phyloP scores from a whole-genome alignment of 2,888 invertebrate species.

The Clostera curtula region DNA sequence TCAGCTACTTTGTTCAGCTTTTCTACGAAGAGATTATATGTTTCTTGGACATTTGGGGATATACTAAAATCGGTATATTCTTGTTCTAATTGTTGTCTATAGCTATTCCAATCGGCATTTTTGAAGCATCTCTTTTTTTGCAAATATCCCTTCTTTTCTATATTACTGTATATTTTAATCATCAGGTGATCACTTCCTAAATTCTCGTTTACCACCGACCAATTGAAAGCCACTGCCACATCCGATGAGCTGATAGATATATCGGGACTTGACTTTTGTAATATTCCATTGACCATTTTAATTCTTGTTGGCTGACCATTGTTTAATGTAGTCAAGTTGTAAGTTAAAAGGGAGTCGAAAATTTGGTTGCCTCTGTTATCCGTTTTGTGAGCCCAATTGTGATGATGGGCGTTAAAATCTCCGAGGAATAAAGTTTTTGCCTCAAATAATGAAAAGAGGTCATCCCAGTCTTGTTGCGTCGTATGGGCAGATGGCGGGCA shows the following conservation, averaged over 20 bases:
- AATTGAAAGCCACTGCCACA: constrained; percentile 10
- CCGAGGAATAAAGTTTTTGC: constrained; percentile 1
- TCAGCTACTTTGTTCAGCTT: constrained; percentile 5
- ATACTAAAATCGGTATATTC: not conserved
- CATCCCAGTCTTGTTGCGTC: constrained; percentile 6
- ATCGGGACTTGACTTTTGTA: constrained; percentile 14
- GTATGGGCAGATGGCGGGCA: constrained; percentile 6
- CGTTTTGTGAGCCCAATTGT: constrained; percentile 13
- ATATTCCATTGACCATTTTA: constrained; percentile 5
- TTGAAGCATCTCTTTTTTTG: constrained; percentile 4
- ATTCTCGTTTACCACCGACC: constrained; percentile 10
- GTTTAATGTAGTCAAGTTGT: constrained; percentile 11
- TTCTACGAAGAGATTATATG: constrained; percentile 1
- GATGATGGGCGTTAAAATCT: constrained; percentile 16
- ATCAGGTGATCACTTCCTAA: constrained; percentile 14
- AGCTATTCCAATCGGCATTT: constrained; percentile 7
- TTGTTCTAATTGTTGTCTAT: constrained; percentile 1
- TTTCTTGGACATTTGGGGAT: not conserved
- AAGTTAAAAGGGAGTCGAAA: constrained; percentile 8
- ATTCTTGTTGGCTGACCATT: constrained; percentile 12
- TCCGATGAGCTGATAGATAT: constrained; percentile 10
- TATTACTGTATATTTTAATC: constrained; percentile 4
- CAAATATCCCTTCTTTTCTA: not conserved
- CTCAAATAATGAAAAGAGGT: constrained; percentile 1
- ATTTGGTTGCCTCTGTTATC: constrained; percentile 13